Conservation (phyloP, 2,113 vertebrate genomes). For the Corythornis cristatus region DNA sequence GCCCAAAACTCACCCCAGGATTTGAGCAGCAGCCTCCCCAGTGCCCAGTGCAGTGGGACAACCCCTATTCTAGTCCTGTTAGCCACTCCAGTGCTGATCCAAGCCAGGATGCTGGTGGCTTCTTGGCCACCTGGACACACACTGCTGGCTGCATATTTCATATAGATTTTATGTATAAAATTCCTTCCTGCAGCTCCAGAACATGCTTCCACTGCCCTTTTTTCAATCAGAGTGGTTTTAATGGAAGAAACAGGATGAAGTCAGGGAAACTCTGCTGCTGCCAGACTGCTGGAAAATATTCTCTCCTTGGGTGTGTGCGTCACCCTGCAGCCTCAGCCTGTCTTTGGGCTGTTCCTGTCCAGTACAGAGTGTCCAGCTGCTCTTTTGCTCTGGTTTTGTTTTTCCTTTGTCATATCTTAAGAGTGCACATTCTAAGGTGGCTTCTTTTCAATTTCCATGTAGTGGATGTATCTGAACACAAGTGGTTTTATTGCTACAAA, state of each 20-base stretch:
- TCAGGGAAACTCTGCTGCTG: background rate
- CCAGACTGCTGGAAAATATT: background rate
- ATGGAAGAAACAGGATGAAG: background rate
- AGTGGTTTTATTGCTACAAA: background rate
- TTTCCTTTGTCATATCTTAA: background rate
- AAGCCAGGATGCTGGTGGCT: background rate
- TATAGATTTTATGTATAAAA: too few species aligned
- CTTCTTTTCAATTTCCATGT: background rate
- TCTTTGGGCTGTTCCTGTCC: background rate
- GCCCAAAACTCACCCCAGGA: background rate
- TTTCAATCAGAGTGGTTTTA: background rate
- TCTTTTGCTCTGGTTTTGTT: background rate
- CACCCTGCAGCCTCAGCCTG: background rate
- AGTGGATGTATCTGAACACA: background rate
- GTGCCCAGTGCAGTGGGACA: background rate
- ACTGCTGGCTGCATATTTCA: background rate
- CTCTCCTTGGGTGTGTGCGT: background rate
- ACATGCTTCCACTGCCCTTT: background rate
- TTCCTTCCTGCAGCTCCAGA: background rate
- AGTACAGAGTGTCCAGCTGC: background rate
- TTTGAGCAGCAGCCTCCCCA: too few species aligned
- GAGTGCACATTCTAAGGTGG: background rate
- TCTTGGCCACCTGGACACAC: background rate
- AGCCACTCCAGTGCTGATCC: background rate
- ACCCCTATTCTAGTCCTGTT: background rate